phyloP scores from a whole-genome alignment of 2,797 vertebrate species.

The Brotogeris chrysoptera region DNA sequence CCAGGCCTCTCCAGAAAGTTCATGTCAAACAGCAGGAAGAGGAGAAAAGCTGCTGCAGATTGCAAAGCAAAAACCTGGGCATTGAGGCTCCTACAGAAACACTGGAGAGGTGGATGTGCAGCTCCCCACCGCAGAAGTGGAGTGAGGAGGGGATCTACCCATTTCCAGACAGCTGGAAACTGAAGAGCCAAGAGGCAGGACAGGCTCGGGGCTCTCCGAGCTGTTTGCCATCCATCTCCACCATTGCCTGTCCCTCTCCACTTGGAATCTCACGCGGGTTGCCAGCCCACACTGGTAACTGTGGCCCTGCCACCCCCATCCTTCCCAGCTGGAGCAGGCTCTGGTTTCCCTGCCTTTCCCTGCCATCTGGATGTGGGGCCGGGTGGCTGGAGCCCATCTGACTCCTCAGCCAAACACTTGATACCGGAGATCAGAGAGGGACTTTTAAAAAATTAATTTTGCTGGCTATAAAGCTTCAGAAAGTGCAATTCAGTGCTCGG shows the following conservation, averaged over 20 bases:
- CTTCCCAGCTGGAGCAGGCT: neutral
- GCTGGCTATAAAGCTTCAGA: neutral
- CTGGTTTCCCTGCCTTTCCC: neutral
- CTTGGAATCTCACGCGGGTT: rapidly evolving
- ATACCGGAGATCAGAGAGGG: neutral
- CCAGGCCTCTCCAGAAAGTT: neutral
- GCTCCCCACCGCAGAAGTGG: neutral
- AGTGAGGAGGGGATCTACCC: neutral
- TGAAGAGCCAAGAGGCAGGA: rapidly evolving
- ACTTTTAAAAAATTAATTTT: conserved; percentile 28
- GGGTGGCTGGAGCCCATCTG: conserved; percentile 8
- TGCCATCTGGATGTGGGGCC: neutral
- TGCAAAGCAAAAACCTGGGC: neutral
- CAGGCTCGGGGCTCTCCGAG: neutral
- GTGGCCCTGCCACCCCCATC: rapidly evolving
- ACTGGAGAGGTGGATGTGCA: neutral
- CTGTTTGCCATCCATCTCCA: rapidly evolving
- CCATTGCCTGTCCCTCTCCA: neutral
- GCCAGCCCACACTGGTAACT: neutral
- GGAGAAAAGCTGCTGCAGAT: neutral
- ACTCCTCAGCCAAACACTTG: neutral
- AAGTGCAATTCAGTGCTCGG: neutral
- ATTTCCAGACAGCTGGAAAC: neutral
- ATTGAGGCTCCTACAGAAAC: neutral
- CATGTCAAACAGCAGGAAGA: neutral